phyloP scores from a whole-genome alignment of 2,113 vertebrate species.

The Nymphicus hollandicus region DNA sequence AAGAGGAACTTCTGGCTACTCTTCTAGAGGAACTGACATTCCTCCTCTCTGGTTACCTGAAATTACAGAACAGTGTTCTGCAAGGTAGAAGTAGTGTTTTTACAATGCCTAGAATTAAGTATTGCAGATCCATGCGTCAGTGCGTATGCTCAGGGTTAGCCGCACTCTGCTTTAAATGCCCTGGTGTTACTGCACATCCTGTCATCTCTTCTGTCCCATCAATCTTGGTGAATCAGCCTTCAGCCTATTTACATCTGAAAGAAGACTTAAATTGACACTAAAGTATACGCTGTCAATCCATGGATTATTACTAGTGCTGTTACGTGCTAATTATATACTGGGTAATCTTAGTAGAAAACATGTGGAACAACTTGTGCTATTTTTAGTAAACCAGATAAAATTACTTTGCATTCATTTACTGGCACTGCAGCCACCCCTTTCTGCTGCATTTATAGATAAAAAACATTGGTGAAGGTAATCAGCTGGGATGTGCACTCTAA shows the following conservation, averaged over 20 bases:
- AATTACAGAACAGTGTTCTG: background rate
- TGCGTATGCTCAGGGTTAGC: too few species aligned
- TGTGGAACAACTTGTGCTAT: background rate
- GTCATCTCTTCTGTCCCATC: background rate
- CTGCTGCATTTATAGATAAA: background rate
- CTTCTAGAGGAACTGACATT: background rate
- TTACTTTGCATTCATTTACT: background rate
- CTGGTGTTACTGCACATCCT: background rate
- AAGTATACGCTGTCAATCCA: background rate
- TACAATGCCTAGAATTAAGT: background rate
- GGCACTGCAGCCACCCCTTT: background rate
- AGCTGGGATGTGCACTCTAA: background rate
- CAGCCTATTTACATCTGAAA: background rate
- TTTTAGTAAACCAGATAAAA: constrained; percentile 14
- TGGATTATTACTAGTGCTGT: background rate
- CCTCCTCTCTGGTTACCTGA: background rate
- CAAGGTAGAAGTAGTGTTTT: background rate
- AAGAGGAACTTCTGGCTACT: background rate
- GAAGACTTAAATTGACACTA: background rate
- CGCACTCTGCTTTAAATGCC: background rate
- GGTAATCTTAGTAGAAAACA: background rate
- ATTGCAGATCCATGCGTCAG: accelerated
- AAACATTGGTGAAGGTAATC: background rate
- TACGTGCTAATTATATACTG: background rate
- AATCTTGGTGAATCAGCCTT: background rate